phyloP scores from a whole-genome alignment of 2,797 vertebrate species.

The Diglossa cyanea region DNA sequence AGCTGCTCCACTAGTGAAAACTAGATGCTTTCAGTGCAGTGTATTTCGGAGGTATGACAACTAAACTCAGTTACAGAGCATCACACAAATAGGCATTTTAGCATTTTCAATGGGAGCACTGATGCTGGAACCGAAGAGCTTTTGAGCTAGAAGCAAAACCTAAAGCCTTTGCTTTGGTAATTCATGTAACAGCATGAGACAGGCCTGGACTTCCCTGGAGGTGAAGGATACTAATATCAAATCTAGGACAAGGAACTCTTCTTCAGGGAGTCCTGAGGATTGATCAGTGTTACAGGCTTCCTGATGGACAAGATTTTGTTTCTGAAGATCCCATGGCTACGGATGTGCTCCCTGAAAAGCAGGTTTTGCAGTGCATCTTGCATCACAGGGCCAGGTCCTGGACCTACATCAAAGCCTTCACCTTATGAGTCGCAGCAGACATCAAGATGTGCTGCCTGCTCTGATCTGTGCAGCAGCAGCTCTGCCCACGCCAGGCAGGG shows the following conservation, averaged over 20 bases:
- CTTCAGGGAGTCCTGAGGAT: neutral
- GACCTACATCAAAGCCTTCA: constrained; percentile 1
- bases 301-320: neutral
- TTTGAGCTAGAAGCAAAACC: neutral
- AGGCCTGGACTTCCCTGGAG: neutral
- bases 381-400: constrained; percentile 19
- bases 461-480: neutral
- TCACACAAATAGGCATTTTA: neutral
- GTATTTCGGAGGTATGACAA: neutral
- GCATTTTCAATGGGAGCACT: neutral
- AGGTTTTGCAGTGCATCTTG: constrained; percentile 25
- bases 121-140: neutral
- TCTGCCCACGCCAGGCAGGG: neutral
- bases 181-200: neutral
- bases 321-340: neutral
- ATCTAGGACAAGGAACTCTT: neutral
- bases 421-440: neutral
- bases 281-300: neutral
- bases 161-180: neutral
- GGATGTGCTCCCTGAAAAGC: constrained; percentile 7
- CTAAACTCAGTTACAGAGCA: neutral
- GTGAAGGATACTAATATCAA: neutral
- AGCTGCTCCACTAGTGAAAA: neutral
- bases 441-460: neutral
- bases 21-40: neutral